Conservation (phyloP, 2,113 vertebrate species). For the Micronycteris hirsuta region DNA sequence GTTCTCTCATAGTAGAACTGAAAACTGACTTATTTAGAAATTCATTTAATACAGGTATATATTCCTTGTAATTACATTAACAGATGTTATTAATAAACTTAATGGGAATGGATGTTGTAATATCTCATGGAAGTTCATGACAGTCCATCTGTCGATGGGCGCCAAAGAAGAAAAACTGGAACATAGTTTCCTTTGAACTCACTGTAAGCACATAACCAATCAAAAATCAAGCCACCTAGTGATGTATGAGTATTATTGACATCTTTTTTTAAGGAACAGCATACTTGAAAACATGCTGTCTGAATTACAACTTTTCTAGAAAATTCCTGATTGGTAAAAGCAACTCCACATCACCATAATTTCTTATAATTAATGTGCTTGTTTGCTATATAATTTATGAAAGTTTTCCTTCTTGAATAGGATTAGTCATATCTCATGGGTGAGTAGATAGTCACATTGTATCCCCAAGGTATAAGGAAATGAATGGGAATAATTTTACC, state of each 20-base stretch:
- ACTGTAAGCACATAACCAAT: background rate
- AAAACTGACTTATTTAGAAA: constrained; percentile 60
- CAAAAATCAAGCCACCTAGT: background rate
- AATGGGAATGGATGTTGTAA: background rate
- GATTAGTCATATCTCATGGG: background rate
- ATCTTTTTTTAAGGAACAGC: background rate
- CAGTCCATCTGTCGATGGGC: background rate
- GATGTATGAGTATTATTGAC: background rate
- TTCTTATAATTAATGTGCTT: background rate
- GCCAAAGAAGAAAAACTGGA: background rate
- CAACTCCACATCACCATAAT: background rate
- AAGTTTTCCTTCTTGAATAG: background rate
- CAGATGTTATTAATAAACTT: constrained; percentile 61
- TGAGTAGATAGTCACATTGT: background rate
- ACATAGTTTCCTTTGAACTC: background rate
- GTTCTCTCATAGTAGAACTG: background rate
- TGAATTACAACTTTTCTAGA: rapidly evolving
- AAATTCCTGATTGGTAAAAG: constrained; percentile 13
- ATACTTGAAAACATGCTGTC: background rate
- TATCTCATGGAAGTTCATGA: constrained; percentile 30
- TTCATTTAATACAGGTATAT: constrained; percentile 45
- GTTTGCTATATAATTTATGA: background rate
- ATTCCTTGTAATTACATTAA: constrained; percentile 58
- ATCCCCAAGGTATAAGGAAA: background rate
- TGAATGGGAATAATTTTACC: background rate